Conservation (phyloP, 2,113 vertebrate species). For the Neogobius melanostomus region DNA sequence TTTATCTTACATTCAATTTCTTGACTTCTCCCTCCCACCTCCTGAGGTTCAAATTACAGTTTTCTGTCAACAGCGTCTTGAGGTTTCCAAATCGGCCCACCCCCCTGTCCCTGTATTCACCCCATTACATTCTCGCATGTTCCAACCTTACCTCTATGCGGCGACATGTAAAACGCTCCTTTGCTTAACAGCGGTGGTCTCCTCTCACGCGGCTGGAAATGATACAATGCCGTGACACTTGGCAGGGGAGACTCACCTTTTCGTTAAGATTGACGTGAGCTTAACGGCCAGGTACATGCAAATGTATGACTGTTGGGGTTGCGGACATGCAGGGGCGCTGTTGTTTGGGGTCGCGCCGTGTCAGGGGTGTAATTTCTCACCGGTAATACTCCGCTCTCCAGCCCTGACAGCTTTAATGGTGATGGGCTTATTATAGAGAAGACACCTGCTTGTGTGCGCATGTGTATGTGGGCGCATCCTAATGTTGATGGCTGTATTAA, state of each 20-base stretch:
- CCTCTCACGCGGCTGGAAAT: conserved; percentile 35
- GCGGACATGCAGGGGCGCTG: conserved; percentile 23
- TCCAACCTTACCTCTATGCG: conserved; percentile 5
- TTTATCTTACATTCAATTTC: conserved; percentile 12
- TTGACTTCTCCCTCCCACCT: conserved; percentile 25
- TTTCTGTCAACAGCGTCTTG: conserved; percentile 38
- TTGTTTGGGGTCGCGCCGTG: conserved; percentile 47
- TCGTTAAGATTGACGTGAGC: background rate
- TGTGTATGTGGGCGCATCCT: conserved; percentile 35
- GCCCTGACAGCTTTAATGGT: conserved; percentile 82
- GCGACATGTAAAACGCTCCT: conserved; percentile 14
- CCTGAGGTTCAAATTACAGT: conserved; percentile 15
- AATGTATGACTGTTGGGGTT: conserved; percentile 3
- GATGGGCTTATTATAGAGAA: conserved; percentile 84
- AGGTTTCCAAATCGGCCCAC: conserved; percentile 31
- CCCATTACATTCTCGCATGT: conserved; percentile 4
- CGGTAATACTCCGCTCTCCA: conserved; percentile 76
- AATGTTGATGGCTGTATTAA: conserved; percentile 68
- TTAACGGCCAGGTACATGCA: conserved; percentile 1
- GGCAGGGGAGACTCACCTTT: conserved; percentile 1
- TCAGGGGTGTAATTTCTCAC: conserved; percentile 71
- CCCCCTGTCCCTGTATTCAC: conserved; percentile 12
- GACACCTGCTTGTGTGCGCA: conserved; percentile 24
- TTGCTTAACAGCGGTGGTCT: conserved; percentile 18
- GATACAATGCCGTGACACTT: conserved; percentile 13